Base-by-base conservation (phyloP, 2,888 invertebrate species). In the Liopterus haemorrhoidalis region DNA sequence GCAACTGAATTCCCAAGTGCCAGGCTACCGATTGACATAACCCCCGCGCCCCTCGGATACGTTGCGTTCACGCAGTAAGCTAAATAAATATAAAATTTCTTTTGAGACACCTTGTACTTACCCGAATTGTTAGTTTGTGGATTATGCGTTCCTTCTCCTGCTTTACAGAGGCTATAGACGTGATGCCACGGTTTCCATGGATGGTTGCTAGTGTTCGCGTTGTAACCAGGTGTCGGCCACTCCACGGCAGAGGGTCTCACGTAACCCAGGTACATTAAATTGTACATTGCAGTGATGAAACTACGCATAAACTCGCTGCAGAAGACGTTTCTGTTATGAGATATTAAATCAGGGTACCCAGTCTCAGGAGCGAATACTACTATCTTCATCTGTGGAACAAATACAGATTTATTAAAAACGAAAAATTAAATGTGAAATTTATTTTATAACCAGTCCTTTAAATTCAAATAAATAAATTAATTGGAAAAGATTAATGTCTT, bases 141-240 rank as follows among this genome's bases (percentile, higher is more conserved):
- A 24, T 52, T 56, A 52, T 70, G 70, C 6, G 50, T 41, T n/a
- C 60, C 66, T 49, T 66, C 68, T 15, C 67, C 67, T 31, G 65
- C 64, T 49, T 66, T 68, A 47, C 66, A 66, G 49, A 63, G 57
- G 1, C 70, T 67, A 48, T 72, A 72, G 32, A 72, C 59, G 41
- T 72, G 66, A 56, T 68, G 62, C 70, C 71, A 72, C 1, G 70
- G 70, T 37, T 62, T 61, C 72, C 72, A 72, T 3, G 57, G 51
- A 30, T 51, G 46, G 16, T 55, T 50, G 1, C 46, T 55, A 2
- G 61, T 62, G 33, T 57, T 63, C 43, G 70, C 67, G 16, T 49
- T 30, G 42, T 61, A 70, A 40, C 54, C 55, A 2, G 53, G 28
- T 15, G 58, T 55, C 27, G 59, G 60, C 18, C 57, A 59, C 49